phyloP scores from a whole-genome alignment of 2,888 invertebrate genomes.

The Anoplius nigerrimus region DNA sequence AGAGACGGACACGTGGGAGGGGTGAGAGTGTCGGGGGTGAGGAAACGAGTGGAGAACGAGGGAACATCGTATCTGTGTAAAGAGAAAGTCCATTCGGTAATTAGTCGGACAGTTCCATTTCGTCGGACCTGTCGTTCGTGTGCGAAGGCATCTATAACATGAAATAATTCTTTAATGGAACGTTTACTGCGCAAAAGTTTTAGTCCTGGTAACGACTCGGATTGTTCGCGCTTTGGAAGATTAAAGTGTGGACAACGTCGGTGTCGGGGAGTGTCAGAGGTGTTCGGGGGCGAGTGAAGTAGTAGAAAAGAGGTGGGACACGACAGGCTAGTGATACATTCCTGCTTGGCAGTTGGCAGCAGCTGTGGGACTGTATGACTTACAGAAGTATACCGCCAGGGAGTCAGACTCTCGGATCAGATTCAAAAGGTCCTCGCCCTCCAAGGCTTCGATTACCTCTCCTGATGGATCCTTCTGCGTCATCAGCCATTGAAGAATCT shows the following conservation, averaged over 20 bases:
- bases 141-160: neutral
- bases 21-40: neutral
- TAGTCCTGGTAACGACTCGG: too few relatives aligned
- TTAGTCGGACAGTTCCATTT: too few relatives aligned
- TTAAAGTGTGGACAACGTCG: too few relatives aligned
- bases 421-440: slow-evolving; percentile 85
- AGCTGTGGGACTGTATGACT: slow-evolving; percentile 76
- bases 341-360: slow-evolving; percentile 61
- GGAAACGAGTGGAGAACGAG: slow-evolving; percentile 31
- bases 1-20: slow-evolving; percentile 14
- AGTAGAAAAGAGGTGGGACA: slow-evolving; percentile 29
- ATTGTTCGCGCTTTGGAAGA: too few relatives aligned
- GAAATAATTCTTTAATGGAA: too few relatives aligned
- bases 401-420: slow-evolving; percentile 88
- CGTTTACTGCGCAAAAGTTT: neutral
- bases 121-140: too few relatives aligned
- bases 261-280: too few relatives aligned
- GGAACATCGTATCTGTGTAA: neutral
- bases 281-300: slow-evolving; percentile 12
- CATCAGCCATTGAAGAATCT: slow-evolving; percentile 91
- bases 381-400: slow-evolving; percentile 94
- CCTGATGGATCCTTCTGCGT: slow-evolving; percentile 95
- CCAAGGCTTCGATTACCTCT: slow-evolving; percentile 91
- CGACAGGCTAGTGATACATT: slow-evolving; percentile 65
- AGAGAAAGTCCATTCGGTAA: too few relatives aligned